phyloP scores from a whole-genome alignment of 2,113 vertebrate genomes.

The Haemorhous mexicanus region DNA sequence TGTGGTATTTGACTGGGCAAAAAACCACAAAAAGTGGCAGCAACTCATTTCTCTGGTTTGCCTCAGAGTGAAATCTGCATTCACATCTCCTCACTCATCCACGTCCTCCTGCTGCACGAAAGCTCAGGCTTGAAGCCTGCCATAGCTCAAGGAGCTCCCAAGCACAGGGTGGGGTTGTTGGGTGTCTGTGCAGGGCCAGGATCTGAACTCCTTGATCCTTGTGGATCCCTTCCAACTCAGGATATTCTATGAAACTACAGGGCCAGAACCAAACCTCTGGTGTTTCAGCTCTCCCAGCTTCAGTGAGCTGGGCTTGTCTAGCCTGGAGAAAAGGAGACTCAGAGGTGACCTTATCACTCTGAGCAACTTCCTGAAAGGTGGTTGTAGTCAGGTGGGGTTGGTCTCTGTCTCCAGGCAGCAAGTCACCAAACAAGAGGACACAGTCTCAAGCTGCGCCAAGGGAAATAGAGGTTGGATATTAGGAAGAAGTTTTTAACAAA shows the following conservation, averaged over 20 bases:
- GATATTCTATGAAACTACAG: not conserved
- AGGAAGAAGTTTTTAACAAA: not conserved
- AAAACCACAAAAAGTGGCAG: not conserved
- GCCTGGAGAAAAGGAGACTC: not conserved
- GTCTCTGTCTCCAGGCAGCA: not conserved
- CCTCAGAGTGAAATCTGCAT: not conserved
- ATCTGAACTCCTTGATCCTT: fast-evolving
- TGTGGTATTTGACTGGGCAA: not conserved
- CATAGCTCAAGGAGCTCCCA: not conserved
- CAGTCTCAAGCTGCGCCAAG: not conserved
- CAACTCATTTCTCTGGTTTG: not conserved
- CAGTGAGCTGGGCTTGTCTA: not conserved
- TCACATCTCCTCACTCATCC: not conserved
- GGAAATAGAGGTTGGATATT: not conserved
- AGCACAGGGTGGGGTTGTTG: not conserved
- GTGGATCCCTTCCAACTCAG: not conserved
- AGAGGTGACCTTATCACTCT: not conserved
- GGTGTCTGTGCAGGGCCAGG: not conserved
- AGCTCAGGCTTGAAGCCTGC: not conserved
- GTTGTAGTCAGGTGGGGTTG: not conserved
- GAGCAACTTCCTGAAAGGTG: not conserved
- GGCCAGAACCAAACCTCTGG: not conserved
- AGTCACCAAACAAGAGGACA: not conserved
- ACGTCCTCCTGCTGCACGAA: not conserved
- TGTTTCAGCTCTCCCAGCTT: not conserved